phyloP scores from a whole-genome alignment of 2,113 vertebrate genomes.

The Ia io region DNA sequence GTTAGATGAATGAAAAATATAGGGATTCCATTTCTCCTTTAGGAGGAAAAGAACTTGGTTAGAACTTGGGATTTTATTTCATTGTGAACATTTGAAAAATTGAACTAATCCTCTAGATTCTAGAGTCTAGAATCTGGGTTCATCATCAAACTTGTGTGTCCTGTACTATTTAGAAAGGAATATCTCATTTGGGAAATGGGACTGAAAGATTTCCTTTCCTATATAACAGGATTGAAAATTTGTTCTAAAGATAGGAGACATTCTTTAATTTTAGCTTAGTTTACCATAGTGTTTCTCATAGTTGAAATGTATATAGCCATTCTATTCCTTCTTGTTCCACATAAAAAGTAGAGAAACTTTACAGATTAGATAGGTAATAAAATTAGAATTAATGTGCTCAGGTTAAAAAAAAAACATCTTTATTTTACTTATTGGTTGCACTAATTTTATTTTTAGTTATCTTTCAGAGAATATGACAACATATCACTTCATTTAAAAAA shows the following conservation, averaged over 20 bases:
- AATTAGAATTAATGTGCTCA: constrained; percentile 34
- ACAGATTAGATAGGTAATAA: constrained; percentile 32
- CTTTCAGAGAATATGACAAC: neutral
- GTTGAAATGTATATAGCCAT: neutral
- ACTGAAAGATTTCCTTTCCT: constrained; percentile 11
- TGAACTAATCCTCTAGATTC: neutral
- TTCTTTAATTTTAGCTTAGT: constrained; percentile 38
- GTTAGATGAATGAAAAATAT: neutral
- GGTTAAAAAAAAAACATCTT: neutral
- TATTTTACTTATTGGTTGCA: neutral
- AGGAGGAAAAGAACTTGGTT: neutral
- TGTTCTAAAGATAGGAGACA: constrained; percentile 11
- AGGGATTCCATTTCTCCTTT: neutral
- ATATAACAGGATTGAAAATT: constrained; percentile 13
- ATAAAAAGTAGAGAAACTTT: constrained; percentile 46
- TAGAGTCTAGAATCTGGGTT: neutral
- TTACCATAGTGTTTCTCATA: constrained; percentile 18
- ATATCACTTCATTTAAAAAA: constrained; percentile 27
- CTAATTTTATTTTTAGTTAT: constrained; percentile 39
- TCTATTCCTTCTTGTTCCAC: constrained; percentile 50
- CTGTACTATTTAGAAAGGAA: neutral
- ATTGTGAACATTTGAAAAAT: neutral
- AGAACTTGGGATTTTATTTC: neutral
- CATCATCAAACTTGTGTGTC: neutral
- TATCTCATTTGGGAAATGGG: neutral